Percentiles rank a stretch among this genome's conserved stretches.
phyloP scores from a whole-genome alignment of 1,140 invertebrate species.

The Hypothenemus hampei region DNA sequence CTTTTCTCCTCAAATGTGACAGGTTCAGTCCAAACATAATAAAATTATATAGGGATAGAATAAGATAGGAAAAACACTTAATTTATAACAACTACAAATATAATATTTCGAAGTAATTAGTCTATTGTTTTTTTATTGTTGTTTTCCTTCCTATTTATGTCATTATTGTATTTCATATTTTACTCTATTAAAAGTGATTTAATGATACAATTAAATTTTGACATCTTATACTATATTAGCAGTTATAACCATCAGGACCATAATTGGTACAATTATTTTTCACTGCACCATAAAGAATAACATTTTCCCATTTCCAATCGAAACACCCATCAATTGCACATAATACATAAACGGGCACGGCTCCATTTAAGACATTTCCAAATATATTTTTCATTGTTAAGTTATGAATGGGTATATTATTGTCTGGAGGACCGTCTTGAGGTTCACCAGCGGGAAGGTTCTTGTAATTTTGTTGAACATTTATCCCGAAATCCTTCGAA shows the following conservation, averaged over 20 bases:
- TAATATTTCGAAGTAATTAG: no score
- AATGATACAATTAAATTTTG: background rate
- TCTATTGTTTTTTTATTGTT: no score
- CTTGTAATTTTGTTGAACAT: slow-evolving; percentile 22
- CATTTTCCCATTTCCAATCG: slow-evolving; percentile 10
- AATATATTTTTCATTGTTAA: slow-evolving; percentile 10
- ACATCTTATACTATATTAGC: background rate
- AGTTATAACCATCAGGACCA: slow-evolving; percentile 11
- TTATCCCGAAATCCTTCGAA: slow-evolving; percentile 17
- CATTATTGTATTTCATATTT: no score
- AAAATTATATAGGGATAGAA: no score
- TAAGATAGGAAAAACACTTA: no score
- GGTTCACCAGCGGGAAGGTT: slow-evolving; percentile 10
- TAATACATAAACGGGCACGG: slow-evolving; percentile 15
- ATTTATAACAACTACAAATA: no score
- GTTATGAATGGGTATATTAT: slow-evolving; percentile 22
- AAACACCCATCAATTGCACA: slow-evolving; percentile 13
- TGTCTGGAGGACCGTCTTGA: slow-evolving; percentile 6
- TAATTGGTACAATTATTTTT: slow-evolving; percentile 18
- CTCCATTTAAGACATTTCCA: slow-evolving; percentile 4
- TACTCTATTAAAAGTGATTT: no score
- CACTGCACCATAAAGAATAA: slow-evolving; percentile 4
- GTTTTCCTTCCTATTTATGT: no score
- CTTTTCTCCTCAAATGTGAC: no score
- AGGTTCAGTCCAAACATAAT: no score